Evolutionary conservation across 2,888 invertebrate genomes (phyloP).

Genomic region (Mesoligia furuncula): DNA sequence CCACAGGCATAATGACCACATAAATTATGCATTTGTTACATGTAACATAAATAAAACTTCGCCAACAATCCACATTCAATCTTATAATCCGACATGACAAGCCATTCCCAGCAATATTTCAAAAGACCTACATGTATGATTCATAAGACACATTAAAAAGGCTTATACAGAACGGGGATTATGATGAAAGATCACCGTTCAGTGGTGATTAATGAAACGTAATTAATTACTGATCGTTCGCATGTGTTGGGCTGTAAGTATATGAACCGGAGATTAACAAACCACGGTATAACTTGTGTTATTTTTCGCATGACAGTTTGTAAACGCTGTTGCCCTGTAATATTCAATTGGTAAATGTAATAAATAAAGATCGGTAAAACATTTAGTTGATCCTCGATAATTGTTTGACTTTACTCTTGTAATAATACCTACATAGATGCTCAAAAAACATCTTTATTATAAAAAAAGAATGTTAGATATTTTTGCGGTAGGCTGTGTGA

Average conservation of each 20-base stretch:
- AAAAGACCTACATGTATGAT: conserved; percentile 38
- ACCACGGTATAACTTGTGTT: conserved; percentile 53
- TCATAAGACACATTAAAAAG: conserved; percentile 45
- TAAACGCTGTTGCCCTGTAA: neutral
- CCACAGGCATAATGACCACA: neutral
- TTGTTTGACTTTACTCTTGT: neutral
- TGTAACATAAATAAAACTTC: conserved; percentile 8
- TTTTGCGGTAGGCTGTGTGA: neutral
- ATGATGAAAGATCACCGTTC: conserved; percentile 68
- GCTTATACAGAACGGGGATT: conserved; percentile 60
- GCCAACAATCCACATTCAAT: conserved; percentile 8
- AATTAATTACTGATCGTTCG: conserved; percentile 76
- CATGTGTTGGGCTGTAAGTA: conserved; percentile 59
- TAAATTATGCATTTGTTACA: conserved; percentile 16
- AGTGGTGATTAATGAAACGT: conserved; percentile 78
- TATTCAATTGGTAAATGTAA: conserved; percentile 12
- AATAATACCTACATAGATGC: neutral
- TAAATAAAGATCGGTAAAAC: neutral
- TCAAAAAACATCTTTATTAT: neutral
- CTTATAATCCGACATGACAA: conserved; percentile 29
- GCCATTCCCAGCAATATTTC: conserved; percentile 2
- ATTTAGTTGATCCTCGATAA: neutral
- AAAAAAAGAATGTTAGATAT: neutral
- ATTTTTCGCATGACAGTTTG: conserved; percentile 60
- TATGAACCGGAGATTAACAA: conserved; percentile 56